Evolutionary conservation across 1,140 invertebrate species (phyloP).

Genomic region (Euglossa dilemma): DNA sequence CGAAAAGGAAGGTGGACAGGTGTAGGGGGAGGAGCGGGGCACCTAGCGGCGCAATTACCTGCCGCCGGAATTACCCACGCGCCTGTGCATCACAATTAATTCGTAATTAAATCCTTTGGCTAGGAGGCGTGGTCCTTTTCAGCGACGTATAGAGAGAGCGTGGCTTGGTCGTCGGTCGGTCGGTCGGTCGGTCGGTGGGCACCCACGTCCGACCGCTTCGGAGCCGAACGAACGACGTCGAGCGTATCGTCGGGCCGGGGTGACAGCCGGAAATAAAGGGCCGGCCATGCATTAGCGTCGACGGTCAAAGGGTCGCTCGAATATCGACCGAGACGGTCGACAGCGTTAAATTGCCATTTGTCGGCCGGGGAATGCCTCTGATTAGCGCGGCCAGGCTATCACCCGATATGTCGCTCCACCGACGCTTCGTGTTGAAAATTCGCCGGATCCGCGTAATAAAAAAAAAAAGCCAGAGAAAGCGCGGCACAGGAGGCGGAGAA

Average conservation of each 20-base stretch:
- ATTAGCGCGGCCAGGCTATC: slow-evolving; percentile 55
- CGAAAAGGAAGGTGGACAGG: slow-evolving; percentile 26
- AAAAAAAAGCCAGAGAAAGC: too few relatives aligned
- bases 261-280: slow-evolving; percentile 79
- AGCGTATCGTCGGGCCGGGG: slow-evolving; percentile 63
- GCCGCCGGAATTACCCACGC: slow-evolving; percentile 66
- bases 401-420: slow-evolving; percentile 51
- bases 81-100: slow-evolving; percentile 75
- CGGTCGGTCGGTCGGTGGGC: slow-evolving; percentile 56
- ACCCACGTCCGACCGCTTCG: slow-evolving; percentile 48
- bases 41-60: slow-evolving; percentile 53
- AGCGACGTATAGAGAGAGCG: slow-evolving; percentile 32
- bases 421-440: background rate
- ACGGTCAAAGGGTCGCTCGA: slow-evolving; percentile 74
- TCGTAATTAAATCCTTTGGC: slow-evolving; percentile 74
- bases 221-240: slow-evolving; percentile 49
- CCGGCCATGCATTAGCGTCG: slow-evolving; percentile 72
- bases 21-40: background rate
- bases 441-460: slow-evolving; percentile 3
- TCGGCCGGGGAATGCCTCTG: slow-evolving; percentile 66
- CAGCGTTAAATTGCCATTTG: slow-evolving; percentile 77
- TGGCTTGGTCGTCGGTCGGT: slow-evolving; percentile 9
- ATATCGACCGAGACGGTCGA: slow-evolving; percentile 74
- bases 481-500: background rate
- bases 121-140: slow-evolving; percentile 59